Evolutionary conservation across 2,113 vertebrate genomes (phyloP).

Genomic region (Arizona elegans): DNA sequence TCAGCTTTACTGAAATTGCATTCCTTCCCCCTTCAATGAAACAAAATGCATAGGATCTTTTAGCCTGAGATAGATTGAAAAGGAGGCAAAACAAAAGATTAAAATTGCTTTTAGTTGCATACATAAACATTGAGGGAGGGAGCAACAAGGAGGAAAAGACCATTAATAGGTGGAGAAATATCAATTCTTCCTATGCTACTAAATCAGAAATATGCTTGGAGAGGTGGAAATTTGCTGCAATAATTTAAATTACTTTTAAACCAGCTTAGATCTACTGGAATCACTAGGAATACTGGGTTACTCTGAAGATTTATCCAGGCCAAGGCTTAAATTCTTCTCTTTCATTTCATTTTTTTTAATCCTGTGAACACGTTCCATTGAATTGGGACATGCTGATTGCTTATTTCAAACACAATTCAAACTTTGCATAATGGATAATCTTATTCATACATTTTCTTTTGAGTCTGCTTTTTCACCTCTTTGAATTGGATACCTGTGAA

Average conservation of each 20-base stretch:
- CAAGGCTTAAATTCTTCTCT: background rate
- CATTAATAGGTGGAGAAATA: background rate
- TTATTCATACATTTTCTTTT: background rate
- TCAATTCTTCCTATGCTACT: background rate
- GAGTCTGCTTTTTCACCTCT: background rate
- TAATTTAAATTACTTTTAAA: background rate
- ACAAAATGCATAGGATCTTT: background rate
- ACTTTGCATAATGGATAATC: background rate
- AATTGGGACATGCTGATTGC: background rate
- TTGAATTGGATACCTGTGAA: background rate
- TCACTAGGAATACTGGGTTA: background rate
- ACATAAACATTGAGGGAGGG: background rate
- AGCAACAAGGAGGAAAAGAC: background rate
- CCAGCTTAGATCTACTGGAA: background rate
- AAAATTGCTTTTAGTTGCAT: background rate
- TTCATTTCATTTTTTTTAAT: background rate
- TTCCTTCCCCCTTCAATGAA: background rate
- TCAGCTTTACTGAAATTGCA: background rate
- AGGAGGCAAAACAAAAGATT: background rate
- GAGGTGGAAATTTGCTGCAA: background rate
- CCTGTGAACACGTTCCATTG: background rate
- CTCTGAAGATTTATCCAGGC: background rate
- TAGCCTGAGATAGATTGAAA: background rate
- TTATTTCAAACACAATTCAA: background rate
- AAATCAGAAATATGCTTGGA: background rate